Conservation (phyloP, 2,888 invertebrate genomes). For the Rhagophthalmus giganteus region DNA sequence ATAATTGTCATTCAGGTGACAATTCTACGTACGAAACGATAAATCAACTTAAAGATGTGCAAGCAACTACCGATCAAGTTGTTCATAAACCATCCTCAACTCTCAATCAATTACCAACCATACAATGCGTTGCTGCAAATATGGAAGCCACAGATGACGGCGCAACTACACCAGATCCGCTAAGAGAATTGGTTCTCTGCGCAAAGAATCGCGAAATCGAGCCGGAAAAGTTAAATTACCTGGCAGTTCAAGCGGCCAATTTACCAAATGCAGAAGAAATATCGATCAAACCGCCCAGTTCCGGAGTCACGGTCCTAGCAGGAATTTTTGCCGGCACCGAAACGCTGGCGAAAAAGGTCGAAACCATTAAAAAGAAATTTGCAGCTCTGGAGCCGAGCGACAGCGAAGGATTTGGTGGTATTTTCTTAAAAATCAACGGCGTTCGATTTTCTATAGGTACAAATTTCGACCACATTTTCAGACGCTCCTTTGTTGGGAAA, state of each 20-base stretch:
- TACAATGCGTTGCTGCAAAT: not conserved
- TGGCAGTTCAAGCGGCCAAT: constrained; percentile 67
- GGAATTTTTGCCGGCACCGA: constrained; percentile 53
- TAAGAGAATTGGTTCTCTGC: constrained; percentile 65
- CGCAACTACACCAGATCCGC: constrained; percentile 56
- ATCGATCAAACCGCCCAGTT: constrained; percentile 36
- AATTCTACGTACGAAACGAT: not conserved
- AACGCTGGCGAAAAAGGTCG: constrained; percentile 50
- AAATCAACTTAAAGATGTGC: constrained; percentile 2
- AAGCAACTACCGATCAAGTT: constrained; percentile 4
- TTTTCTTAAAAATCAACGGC: not conserved
- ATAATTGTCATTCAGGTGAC: no score
- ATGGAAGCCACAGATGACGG: not conserved
- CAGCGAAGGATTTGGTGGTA: constrained; percentile 65
- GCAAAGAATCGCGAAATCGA: constrained; percentile 57
- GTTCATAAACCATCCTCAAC: not conserved
- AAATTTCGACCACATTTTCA: no score
- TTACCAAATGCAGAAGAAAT: constrained; percentile 58
- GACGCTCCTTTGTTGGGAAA: constrained; percentile 69
- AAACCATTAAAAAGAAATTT: constrained; percentile 50
- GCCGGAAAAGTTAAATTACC: constrained; percentile 57
- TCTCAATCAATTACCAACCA: not conserved
- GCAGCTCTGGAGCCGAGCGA: constrained; percentile 63
- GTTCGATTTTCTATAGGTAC: no score
- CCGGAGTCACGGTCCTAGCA: constrained; percentile 50